Conservation (phyloP, 2,797 vertebrate species). For the Ptychadena robeensis region DNA sequence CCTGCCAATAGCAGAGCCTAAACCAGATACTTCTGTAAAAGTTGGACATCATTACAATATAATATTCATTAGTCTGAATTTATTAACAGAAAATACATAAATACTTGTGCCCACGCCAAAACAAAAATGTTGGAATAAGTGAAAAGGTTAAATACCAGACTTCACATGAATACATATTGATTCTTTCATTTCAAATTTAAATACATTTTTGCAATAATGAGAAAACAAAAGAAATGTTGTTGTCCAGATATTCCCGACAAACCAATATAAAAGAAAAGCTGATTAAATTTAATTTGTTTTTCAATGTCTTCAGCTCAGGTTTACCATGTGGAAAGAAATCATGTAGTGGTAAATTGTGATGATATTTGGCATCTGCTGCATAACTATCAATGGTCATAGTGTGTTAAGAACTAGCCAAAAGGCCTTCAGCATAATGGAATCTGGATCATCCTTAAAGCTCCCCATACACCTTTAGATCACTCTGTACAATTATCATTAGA, state of each 20-base stretch:
- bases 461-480: too few relatives aligned
- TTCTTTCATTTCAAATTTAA: background rate
- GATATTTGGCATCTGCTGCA: background rate
- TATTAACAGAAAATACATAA: background rate
- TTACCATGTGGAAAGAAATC: slow-evolving; percentile 18
- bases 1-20: slow-evolving; percentile 20
- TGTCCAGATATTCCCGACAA: background rate
- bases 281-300: background rate
- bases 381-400: background rate
- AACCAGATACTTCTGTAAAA: slow-evolving; percentile 10
- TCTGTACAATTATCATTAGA: too few relatives aligned
- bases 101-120: background rate
- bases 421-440: background rate
- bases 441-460: too few relatives aligned
- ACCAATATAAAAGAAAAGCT: background rate
- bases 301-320: background rate
- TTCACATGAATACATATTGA: background rate
- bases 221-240: background rate
- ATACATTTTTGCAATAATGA: background rate
- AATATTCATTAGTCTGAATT: background rate
- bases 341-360: background rate
- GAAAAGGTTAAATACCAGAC: background rate
- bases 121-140: background rate
- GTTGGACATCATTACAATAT: slow-evolving; percentile 6
- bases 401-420: background rate